Percentiles rank a stretch among this genome's conserved stretches.
Evolutionary conservation across 2,888 invertebrate genomes (phyloP).

Genomic region (Pterostichus niger): DNA sequence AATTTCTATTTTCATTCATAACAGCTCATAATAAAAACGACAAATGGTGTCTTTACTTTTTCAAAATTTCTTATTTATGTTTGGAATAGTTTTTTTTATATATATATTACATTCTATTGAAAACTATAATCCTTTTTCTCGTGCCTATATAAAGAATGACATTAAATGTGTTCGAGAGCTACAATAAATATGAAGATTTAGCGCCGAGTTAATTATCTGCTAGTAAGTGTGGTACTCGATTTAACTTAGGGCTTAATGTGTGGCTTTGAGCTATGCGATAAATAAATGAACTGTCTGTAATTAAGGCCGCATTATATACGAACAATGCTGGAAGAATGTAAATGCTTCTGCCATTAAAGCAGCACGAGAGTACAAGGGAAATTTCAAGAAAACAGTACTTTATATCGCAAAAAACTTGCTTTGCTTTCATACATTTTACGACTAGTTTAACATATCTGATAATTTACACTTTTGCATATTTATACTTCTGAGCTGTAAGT

Average conservation of each 20-base stretch:
- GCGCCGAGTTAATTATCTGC: constrained; percentile 13
- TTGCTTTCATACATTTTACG: constrained; percentile 39
- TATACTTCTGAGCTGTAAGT: background rate
- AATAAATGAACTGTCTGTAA: constrained; percentile 52
- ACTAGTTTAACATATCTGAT: constrained; percentile 39
- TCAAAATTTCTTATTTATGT: no score
- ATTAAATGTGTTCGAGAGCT: background rate
- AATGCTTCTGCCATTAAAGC: constrained; percentile 49
- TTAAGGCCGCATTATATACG: constrained; percentile 54
- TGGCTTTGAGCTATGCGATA: constrained; percentile 55
- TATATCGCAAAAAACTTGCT: constrained; percentile 20
- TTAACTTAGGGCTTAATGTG: constrained; percentile 51
- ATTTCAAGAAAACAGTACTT: constrained; percentile 32
- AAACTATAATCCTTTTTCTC: no score
- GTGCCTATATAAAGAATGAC: background rate
- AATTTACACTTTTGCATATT: constrained; percentile 30
- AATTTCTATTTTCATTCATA: no score
- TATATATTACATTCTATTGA: no score
- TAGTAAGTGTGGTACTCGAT: constrained; percentile 24
- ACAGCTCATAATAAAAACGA: no score
- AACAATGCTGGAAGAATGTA: constrained; percentile 55
- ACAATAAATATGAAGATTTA: constrained; percentile 34
- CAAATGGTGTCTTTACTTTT: no score
- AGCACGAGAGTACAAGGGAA: constrained; percentile 32
- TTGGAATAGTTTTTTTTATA: no score